A percentile compares a stretch with the other conserved stretches of the same genome.
phyloP scores from a whole-genome alignment of 2,797 vertebrate species.

The Periparus ater region DNA sequence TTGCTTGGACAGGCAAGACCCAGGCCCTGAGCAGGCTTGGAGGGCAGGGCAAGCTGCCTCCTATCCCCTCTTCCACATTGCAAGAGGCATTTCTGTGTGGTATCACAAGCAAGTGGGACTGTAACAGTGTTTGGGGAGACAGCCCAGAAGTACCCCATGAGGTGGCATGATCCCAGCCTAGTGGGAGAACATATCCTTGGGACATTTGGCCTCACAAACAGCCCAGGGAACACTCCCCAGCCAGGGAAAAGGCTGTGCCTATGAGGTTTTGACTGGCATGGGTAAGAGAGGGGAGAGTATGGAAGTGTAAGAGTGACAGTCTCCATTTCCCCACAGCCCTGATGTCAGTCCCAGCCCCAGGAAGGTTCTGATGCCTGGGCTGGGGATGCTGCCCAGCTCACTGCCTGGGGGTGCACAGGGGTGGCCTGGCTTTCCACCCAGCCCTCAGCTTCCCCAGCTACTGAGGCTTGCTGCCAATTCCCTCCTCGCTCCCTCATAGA shows the following conservation, averaged over 20 bases:
- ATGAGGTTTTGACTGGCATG: background rate
- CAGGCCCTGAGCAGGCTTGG: background rate
- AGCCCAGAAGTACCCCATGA: background rate
- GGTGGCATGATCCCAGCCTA: background rate
- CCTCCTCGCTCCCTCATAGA: background rate
- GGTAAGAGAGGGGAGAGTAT: background rate
- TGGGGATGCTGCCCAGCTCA: background rate
- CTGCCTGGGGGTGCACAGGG: background rate
- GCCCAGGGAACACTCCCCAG: background rate
- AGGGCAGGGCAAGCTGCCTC: background rate
- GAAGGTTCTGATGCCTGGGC: background rate
- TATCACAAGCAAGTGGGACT: background rate
- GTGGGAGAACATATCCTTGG: background rate
- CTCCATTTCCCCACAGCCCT: background rate
- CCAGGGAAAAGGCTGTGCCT: background rate
- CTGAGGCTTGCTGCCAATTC: background rate
- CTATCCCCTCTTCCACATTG: background rate
- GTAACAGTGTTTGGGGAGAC: background rate
- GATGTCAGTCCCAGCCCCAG: fast-evolving
- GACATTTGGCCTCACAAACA: background rate
- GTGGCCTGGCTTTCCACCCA: background rate
- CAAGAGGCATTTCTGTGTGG: background rate
- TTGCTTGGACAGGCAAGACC: background rate
- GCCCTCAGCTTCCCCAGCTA: background rate
- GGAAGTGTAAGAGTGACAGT: background rate